Evolutionary conservation across 2,797 vertebrate genomes (phyloP), one percentile per base, ranked within the genome.

Genomic region (Phalloptychus januarius): DNA sequence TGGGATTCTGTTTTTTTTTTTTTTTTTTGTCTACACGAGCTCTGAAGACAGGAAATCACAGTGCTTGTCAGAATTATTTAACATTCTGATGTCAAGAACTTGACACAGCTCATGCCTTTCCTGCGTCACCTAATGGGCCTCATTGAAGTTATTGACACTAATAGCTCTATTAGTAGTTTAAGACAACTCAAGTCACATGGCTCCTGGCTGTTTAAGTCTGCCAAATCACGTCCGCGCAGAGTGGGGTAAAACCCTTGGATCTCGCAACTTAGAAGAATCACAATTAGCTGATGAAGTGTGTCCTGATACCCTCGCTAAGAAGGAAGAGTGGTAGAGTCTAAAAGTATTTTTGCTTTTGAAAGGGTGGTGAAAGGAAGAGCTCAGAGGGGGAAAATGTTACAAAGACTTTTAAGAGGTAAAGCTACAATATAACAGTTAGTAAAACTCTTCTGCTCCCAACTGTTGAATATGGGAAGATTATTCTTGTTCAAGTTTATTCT

Each of bases 31-130:
- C 45, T 79, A 69, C 73, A 78, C 83, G 48, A 76, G 45, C 56
- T 71, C 36, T 70, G 71, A 76, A 76, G 78, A 77, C 52, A 79
- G 71, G 50, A 63, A 80, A 58, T 85, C 61, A 77, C 48, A 78
- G 82, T 71, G 77, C 20, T 1, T 50, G 81, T 89, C 79, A 85
- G 82, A 91, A 92, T 91, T 86, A 91, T 89, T 93, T 79, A 82
- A 79, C 79, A 85, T 86, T 84, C 90, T 91, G 85, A 91, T 92
- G 90, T 90, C 84, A 58, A 40, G 83, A 86, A 79, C 80, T 91
- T 81, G 73, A 93, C 89, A 79, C 81, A 52, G 86, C 77, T 42
- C 52, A 79, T 85, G 84, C 38, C 78, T 85, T 79, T 50, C 46
- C 23, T 89, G 82, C 40, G 7, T 70, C 83, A 90, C 86, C 81